Percentiles rank a stretch among this genome's conserved stretches.
Conservation (phyloP, 2,888 invertebrate genomes). For the Drosophila villosipedis region DNA sequence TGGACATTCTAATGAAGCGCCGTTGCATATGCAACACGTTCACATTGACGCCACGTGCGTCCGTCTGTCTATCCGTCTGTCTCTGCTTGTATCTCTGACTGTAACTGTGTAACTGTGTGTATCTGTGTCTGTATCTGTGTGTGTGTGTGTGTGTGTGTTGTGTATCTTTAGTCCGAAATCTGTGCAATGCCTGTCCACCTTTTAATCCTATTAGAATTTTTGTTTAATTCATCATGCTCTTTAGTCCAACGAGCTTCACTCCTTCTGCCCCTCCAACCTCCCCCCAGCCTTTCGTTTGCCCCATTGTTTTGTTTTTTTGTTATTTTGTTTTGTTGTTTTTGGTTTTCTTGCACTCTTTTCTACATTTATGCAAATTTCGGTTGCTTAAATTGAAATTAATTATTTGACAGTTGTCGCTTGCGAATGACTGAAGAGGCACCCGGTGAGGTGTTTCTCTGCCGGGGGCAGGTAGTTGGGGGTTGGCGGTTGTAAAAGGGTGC, state of each 20-base stretch:
- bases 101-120: conserved; percentile 9
- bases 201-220: conserved; percentile 79
- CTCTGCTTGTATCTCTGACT: conserved; percentile 10
- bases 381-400: conserved; percentile 82
- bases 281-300: not conserved
- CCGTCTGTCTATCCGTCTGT: conserved; percentile 21
- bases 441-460: conserved; percentile 1
- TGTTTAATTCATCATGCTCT: conserved; percentile 76
- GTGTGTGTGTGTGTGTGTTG: conserved; percentile 7
- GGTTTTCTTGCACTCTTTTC: conserved; percentile 19
- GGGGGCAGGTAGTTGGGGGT: not conserved
- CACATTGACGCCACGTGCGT: conserved; percentile 66
- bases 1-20: conserved; percentile 81
- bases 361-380: conserved; percentile 76
- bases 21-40: conserved; percentile 79
- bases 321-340: conserved; percentile 8
- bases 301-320: conserved; percentile 7
- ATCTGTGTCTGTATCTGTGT: not conserved
- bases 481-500: not conserved
- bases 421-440: conserved; percentile 56
- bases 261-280: conserved; percentile 1
- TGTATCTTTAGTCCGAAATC: conserved; percentile 53
- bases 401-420: conserved; percentile 80
- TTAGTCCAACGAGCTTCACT: conserved; percentile 38
- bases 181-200: conserved; percentile 69